Evolutionary conservation across 2,797 vertebrate genomes (phyloP).

Genomic region (Chloroceryle amazona): DNA sequence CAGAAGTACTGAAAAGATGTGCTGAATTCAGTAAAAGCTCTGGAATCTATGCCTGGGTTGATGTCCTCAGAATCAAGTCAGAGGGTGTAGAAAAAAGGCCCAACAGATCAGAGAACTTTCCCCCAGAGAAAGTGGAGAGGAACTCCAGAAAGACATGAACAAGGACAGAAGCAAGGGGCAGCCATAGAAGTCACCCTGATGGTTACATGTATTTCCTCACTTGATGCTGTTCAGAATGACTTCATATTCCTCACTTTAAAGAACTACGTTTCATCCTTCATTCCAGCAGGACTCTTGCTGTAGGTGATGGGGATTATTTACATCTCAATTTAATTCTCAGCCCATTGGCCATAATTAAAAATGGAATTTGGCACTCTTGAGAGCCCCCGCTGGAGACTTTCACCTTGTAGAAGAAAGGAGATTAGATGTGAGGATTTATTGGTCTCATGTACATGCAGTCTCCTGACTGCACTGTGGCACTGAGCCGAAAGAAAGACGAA

Average conservation of each 20-base stretch:
- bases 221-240: not conserved
- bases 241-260: not conserved
- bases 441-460: not conserved
- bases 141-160: not conserved
- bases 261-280: not conserved
- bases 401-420: slow-evolving; percentile 14
- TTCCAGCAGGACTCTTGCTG: not conserved
- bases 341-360: not conserved
- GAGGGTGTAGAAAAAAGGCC: not conserved
- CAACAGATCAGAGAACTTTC: not conserved
- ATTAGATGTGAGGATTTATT: slow-evolving; percentile 32
- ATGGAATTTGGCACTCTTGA: not conserved
- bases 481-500: not conserved
- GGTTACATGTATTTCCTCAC: not conserved
- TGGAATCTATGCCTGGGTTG: not conserved
- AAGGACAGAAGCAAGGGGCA: not conserved
- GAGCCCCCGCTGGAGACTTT: not conserved
- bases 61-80: not conserved
- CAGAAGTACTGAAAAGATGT: not conserved
- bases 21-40: not conserved
- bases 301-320: not conserved
- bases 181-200: not conserved
- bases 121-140: not conserved
- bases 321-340: slow-evolving; percentile 32
- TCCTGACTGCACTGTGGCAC: not conserved